Evolutionary conservation across 2,797 vertebrate species (phyloP).

Genomic region (Etheostoma perlongum): DNA sequence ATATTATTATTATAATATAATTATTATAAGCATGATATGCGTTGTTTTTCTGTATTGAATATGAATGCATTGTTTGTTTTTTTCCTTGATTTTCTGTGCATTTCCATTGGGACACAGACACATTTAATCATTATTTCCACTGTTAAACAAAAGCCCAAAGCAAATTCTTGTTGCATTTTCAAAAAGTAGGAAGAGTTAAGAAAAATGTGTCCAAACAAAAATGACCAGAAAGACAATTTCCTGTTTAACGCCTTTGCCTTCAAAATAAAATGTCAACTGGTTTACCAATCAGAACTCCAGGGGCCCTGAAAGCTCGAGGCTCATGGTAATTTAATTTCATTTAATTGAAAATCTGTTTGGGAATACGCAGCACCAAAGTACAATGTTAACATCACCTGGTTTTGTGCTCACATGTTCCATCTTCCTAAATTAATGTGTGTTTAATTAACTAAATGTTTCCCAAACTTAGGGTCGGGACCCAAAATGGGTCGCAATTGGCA

Average conservation of each 20-base stretch:
- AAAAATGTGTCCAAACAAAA: neutral
- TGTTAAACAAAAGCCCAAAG: slow-evolving; percentile 12
- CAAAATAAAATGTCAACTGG: slow-evolving; percentile 25
- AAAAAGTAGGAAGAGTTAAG: slow-evolving; percentile 15
- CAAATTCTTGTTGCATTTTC: neutral
- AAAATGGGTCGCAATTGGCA: no score
- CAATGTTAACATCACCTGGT: neutral
- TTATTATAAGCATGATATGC: neutral
- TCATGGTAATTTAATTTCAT: no score
- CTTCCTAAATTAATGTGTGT: no score
- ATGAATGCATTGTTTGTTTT: neutral
- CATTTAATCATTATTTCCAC: slow-evolving; percentile 6
- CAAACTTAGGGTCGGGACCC: no score
- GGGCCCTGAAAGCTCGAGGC: neutral
- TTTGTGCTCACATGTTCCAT: neutral
- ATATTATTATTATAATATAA: neutral
- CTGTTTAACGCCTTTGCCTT: slow-evolving; percentile 23
- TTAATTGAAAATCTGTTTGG: neutral
- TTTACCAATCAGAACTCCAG: neutral
- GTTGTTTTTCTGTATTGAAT: neutral
- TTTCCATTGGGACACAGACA: neutral
- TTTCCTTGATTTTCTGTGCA: neutral
- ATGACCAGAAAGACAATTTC: neutral
- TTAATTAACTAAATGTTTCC: neutral
- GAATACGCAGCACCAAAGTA: neutral